A percentile compares a stretch with the other conserved stretches of the same genome.
phyloP scores from a whole-genome alignment of 2,888 invertebrate species.

The Synergus itoensis region DNA sequence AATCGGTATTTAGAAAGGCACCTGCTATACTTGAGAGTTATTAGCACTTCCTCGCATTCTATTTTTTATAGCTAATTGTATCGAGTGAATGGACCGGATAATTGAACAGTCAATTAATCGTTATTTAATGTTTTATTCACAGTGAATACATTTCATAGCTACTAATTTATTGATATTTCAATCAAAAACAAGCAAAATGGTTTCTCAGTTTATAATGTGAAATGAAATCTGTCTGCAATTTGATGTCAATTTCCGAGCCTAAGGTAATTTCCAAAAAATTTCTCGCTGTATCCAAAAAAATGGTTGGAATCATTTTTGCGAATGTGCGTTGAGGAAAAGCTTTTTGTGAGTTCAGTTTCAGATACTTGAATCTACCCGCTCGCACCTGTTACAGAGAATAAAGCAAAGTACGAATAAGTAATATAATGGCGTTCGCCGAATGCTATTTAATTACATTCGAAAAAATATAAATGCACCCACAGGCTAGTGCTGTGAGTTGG shows the following conservation, averaged over 20 bases:
- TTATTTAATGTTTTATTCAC: background rate
- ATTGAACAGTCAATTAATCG: no score
- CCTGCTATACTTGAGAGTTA: background rate
- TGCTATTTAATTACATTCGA: conserved; percentile 30
- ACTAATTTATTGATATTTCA: background rate
- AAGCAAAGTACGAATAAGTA: conserved; percentile 10
- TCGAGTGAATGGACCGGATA: background rate
- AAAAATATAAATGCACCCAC: conserved; percentile 38
- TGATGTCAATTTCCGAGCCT: background rate
- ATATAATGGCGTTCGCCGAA: conserved; percentile 34
- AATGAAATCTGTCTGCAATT: background rate
- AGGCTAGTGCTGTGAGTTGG: conserved; percentile 29
- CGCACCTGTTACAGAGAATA: conserved; percentile 29
- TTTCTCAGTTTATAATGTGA: no score
- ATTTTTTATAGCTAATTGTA: background rate
- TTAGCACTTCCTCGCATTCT: background rate
- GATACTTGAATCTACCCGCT: conserved; percentile 28
- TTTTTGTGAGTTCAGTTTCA: conserved; percentile 27
- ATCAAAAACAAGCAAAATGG: background rate
- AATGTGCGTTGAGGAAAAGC: background rate
- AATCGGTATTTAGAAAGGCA: background rate
- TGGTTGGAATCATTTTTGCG: background rate
- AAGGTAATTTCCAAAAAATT: background rate
- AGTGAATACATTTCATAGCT: background rate
- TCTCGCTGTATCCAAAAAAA: background rate